Conservation (phyloP, 2,113 vertebrate species). For the Eulemur macaco region DNA sequence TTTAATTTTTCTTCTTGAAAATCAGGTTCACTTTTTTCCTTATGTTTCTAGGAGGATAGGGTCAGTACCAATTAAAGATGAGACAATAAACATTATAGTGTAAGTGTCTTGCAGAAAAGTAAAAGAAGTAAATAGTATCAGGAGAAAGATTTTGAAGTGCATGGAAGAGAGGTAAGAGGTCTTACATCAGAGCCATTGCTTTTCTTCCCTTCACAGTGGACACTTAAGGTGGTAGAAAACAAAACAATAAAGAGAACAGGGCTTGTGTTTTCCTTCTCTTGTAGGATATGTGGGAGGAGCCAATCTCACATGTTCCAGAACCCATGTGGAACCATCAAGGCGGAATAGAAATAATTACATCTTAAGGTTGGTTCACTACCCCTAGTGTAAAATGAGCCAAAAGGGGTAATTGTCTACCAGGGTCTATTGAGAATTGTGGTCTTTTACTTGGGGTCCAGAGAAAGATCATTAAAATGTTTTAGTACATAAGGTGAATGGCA, state of each 20-base stretch:
- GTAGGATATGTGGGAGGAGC: background rate
- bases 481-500: background rate
- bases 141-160: background rate
- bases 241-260: background rate
- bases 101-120: background rate
- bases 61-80: background rate
- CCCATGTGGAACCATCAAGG: fast-evolving
- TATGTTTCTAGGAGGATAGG: background rate
- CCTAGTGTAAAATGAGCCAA: background rate
- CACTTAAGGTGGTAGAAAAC: background rate
- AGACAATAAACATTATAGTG: fast-evolving
- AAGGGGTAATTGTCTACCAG: fast-evolving
- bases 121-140: background rate
- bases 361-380: background rate
- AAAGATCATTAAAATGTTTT: background rate
- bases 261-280: background rate
- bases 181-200: fast-evolving
- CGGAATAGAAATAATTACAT: background rate
- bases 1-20: background rate
- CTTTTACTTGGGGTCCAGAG: background rate
- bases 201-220: background rate
- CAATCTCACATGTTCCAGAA: background rate
- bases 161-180: too few relatives aligned
- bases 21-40: background rate
- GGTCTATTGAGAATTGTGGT: background rate